Evolutionary conservation across 92 coral and sea anemone species (phyloP).

Genomic region (Zoanthus sociatus): DNA sequence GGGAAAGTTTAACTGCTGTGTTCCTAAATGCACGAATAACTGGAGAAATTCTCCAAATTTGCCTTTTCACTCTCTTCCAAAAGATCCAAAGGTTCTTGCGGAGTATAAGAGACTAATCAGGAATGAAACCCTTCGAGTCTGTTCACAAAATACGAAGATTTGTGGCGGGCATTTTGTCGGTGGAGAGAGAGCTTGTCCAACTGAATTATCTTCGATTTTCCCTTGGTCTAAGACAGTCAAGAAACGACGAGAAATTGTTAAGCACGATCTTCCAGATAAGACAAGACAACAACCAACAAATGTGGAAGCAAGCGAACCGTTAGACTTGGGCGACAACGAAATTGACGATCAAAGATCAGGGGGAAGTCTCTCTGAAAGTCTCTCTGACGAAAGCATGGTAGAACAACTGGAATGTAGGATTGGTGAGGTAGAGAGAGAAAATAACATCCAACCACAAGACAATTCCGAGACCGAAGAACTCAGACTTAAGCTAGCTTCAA

Average conservation of each 20-base stretch:
- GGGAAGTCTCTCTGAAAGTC: too few relatives aligned
- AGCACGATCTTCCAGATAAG: conserved; percentile 33
- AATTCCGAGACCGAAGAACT: too few relatives aligned
- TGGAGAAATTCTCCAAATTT: conserved; percentile 45
- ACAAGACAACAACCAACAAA: too few relatives aligned
- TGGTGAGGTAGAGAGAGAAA: too few relatives aligned
- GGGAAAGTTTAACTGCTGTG: conserved; percentile 51
- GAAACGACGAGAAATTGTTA: conserved; percentile 32
- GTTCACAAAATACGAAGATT: conserved; percentile 25
- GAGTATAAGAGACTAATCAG: conserved; percentile 24
- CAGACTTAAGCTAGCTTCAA: too few relatives aligned
- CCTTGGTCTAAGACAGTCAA: conserved; percentile 20
- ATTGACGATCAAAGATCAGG: too few relatives aligned
- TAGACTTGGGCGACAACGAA: too few relatives aligned
- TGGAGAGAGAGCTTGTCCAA: conserved; percentile 46
- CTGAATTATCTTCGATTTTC: conserved; percentile 35
- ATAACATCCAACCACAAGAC: too few relatives aligned
- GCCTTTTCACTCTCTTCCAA: conserved; percentile 38
- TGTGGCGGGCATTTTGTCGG: conserved; percentile 33
- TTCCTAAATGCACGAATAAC: conserved; percentile 45
- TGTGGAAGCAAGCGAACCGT: too few relatives aligned
- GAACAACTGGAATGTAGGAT: too few relatives aligned
- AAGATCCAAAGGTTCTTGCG: conserved; percentile 1
- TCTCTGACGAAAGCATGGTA: too few relatives aligned
- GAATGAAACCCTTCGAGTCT: conserved; percentile 4